These are phyloP conservation scores for Albula goreensis DNA, from an alignment of 2,113 vertebrate species.

Conservation along the genomic window DNA sequence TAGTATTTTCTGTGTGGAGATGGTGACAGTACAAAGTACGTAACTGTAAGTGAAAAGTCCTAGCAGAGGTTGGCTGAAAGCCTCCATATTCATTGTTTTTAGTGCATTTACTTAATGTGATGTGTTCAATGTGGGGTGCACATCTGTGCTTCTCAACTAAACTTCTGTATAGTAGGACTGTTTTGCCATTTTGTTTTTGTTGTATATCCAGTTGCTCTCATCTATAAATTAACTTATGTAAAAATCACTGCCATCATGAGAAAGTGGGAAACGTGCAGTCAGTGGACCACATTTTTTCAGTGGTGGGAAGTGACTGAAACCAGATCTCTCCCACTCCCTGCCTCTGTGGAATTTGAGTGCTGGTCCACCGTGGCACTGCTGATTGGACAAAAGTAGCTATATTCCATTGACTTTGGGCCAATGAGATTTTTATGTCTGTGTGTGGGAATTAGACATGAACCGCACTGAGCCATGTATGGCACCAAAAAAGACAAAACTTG, in stretches of 20 bases:
- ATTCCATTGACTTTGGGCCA: not conserved
- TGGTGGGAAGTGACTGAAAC: not conserved
- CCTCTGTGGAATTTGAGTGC: not conserved
- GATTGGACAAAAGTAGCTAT: conserved; percentile 11
- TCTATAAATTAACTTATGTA: no score
- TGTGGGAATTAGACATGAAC: not conserved
- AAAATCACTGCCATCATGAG: not conserved
- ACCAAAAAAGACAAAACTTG: no score
- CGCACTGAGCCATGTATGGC: no score
- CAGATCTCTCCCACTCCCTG: not conserved
- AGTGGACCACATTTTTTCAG: not conserved
- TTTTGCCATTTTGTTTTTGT: no score
- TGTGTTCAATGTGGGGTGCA: not conserved
- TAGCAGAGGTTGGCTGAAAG: not conserved
- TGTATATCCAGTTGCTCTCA: no score
- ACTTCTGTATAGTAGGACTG: no score
- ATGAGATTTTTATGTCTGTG: conserved; percentile 12
- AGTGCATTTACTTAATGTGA: not conserved
- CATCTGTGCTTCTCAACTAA: no score
- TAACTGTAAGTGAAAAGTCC: not conserved
- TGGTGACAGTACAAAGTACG: not conserved
- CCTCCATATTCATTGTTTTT: not conserved
- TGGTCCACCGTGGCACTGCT: conserved; percentile 34
- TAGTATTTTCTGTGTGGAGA: not conserved
- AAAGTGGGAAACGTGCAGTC: not conserved